Evolutionary conservation across 2,113 vertebrate species (phyloP).

Genomic region (Melanocharis versteri): DNA sequence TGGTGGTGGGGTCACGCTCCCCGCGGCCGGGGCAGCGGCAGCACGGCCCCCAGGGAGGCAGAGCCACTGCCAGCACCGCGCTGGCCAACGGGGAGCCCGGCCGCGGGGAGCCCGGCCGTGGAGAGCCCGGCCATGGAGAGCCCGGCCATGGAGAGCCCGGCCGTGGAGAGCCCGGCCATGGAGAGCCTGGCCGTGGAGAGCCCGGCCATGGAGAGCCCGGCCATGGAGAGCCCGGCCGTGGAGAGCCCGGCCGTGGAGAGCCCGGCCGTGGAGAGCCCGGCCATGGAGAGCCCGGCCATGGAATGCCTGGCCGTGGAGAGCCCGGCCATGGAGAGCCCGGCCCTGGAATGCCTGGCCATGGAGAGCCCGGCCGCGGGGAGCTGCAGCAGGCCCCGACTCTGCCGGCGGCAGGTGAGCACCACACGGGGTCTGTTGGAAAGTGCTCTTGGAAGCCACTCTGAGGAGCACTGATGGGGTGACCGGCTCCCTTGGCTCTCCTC

Average conservation of each 20-base stretch:
- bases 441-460: not conserved
- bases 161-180: constrained; percentile 35
- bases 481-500: not conserved
- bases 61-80: not conserved
- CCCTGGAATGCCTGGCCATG: too few species aligned
- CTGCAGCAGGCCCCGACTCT: not conserved
- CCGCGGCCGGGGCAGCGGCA: constrained; percentile 53
- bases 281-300: too few species aligned
- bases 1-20: constrained; percentile 60
- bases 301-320: too few species aligned
- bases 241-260: constrained; percentile 67
- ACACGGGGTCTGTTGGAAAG: not conserved
- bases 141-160: constrained; percentile 63
- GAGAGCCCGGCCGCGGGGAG: too few species aligned
- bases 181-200: constrained; percentile 41
- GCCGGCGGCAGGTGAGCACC: constrained; percentile 25
- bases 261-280: constrained; percentile 66
- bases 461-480: not conserved
- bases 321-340: constrained; percentile 66
- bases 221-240: too few species aligned
- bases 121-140: not conserved
- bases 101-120: fast-evolving
- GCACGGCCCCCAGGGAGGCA: constrained; percentile 29
- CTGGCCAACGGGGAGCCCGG: constrained; percentile 67
- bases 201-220: constrained; percentile 62